Evolutionary conservation across 2,797 vertebrate genomes (phyloP), one percentile per base, ranked within the genome.

Genomic region (Coregonus suidteri): DNA sequence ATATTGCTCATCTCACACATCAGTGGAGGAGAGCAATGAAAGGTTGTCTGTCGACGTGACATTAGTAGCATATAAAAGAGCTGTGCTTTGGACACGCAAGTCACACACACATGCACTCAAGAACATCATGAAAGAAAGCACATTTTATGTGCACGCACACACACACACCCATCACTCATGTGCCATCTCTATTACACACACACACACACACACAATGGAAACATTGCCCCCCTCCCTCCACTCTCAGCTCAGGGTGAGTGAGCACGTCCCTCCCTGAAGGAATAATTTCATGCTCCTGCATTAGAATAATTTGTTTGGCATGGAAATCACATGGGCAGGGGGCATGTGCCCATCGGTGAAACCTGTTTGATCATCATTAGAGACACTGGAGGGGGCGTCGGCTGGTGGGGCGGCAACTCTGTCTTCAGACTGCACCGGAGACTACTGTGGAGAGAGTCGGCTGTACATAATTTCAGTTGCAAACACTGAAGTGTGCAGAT

Each of bases 221-320:
- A 73, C 68, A 68, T 54, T 71, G 37, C 37, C 3, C 59, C 35
- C 41, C 65, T 52, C 30, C 47, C 73, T 62, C 30, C 47, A 51
- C 64, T 67, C 59, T 51, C 71, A 11, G 53, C 62, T 31, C 71
- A 3, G 31, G 53, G 72, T 62, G 53, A 62, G 72, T 35, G 34
- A 13, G 20, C 76, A 30, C 25, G 30, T 41, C 72, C 77, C 75
- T 78, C 80, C 85, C 87, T 81, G 56, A 82, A 88, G 89, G 87
- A 81, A 87, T 87, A 59, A 89, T 89, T 89, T 89, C 84, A 89
- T 64, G 84, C 86, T 85, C 76, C 73, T 56, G 78, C 83, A 87
- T 86, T 85, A 84, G 82, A 86, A 86, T 88, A 87, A 85, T 89
- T 86, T 84, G 71, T 86, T 82, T 83, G 73, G 76, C 88, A 83